These are phyloP conservation scores for Luperina nickerlii DNA, from an alignment of 2,888 invertebrate species.

Conservation along the genomic window DNA sequence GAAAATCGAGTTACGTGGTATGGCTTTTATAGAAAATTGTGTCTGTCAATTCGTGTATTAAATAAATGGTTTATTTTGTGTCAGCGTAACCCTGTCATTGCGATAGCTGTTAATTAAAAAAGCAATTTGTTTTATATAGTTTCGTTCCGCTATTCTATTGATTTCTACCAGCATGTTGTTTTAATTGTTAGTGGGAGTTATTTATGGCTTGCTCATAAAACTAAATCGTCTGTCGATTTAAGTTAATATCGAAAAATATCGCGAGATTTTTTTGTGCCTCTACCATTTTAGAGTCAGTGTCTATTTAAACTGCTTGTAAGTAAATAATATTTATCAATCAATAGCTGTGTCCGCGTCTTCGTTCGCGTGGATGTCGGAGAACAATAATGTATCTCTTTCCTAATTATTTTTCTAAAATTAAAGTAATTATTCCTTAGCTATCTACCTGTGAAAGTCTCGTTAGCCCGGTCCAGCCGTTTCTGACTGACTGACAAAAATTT, in stretches of 20 bases:
- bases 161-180: constrained; percentile 25
- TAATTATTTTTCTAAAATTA: no score
- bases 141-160: constrained; percentile 38
- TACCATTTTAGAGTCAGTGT: background rate
- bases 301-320: background rate
- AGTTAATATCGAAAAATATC: background rate
- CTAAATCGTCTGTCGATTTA: background rate
- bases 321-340: background rate
- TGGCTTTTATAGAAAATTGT: constrained; percentile 17
- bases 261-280: background rate
- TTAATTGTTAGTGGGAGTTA: constrained; percentile 10
- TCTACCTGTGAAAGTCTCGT: no score
- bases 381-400: no score
- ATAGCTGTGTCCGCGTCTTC: no score
- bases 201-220: constrained; percentile 2
- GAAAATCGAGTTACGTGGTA: constrained; percentile 26
- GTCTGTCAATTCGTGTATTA: constrained; percentile 17
- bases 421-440: no score
- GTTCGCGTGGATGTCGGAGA: no score
- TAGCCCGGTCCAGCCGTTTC: no score
- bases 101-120: constrained; percentile 49
- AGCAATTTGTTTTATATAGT: constrained; percentile 35
- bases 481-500: no score
- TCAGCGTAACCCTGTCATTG: constrained; percentile 21
- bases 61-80: constrained; percentile 29